Percentiles rank a stretch among this genome's conserved stretches.
These are phyloP conservation scores for Heterodera carotae DNA, from an alignment of 1,140 invertebrate genomes.

Conservation along the genomic window DNA sequence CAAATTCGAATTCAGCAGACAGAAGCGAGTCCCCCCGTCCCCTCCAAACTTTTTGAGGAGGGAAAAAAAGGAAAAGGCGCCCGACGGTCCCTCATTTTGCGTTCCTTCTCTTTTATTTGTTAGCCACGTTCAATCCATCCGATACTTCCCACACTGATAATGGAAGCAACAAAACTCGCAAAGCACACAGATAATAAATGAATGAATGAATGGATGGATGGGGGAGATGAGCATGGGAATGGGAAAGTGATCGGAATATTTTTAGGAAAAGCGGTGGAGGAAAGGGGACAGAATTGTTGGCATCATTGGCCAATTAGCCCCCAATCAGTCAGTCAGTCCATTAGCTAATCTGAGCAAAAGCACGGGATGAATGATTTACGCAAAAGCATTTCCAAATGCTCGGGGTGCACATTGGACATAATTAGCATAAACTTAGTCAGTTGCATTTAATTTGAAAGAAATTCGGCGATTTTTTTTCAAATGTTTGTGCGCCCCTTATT, in stretches of 20 bases:
- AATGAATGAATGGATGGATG: background rate
- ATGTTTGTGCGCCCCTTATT: no score
- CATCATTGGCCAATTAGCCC: no score
- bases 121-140: background rate
- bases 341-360: no score
- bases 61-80: no score
- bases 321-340: no score
- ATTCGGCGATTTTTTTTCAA: no score
- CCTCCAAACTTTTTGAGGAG: no score
- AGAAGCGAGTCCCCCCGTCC: no score
- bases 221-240: background rate
- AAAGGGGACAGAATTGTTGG: background rate
- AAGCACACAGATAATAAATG: background rate
- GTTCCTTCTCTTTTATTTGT: background rate
- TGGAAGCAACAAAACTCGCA: background rate
- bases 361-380: background rate
- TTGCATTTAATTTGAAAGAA: no score
- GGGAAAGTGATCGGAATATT: background rate
- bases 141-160: constrained; percentile 21
- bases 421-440: no score
- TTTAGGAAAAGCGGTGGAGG: background rate
- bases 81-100: no score
- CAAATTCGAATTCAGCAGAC: no score
- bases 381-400: background rate
- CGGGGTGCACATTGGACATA: background rate